Evolutionary conservation across 2,113 vertebrate genomes (phyloP), one percentile per base, ranked within the genome.

Genomic region (Cheilinus undulatus): DNA sequence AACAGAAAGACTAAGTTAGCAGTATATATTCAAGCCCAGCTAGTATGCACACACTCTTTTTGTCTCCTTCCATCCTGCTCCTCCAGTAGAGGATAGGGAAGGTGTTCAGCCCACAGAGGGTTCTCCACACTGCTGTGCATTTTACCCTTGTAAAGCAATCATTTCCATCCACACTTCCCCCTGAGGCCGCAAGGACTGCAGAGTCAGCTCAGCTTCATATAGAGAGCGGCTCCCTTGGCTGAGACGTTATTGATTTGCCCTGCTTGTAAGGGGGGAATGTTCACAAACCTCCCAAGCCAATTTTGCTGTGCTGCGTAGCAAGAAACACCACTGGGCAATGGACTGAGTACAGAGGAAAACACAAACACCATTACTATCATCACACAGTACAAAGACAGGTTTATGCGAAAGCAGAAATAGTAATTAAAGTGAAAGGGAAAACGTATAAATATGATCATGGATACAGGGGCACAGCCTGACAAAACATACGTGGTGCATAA

Each of bases 181-280:
- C 54, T 23, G 28, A 82, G 27, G 80, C 80, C 54, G 57, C 59
- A 20, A 43, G 85, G 56, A 54, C 60, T 88, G 92, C 91, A 89
- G 92, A 92, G 73, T 45, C 42, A 91, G 91, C 90, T 54, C 76
- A 62, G 76, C 87, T 82, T 84, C 81, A 46, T 86, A 88, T 90
- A 84, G 86, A 88, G 85, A 90, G 87, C 77, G 77, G 84, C 73
- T 87, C 80, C 78, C 74, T 87, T 83, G 86, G 84, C 85, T 73
- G 80, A 92, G 88, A 91, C 86, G 36, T 80, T 92, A 92, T 92
- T 90, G 90, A 92, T 92, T 90, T 79, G 85, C 86, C 88, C 84
- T 69, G 79, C 90, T 91, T 91, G 88, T 90, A 88, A 85, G 82
- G 63, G 83, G 87, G 83, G 90, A 90, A 85, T 87, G 86, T 90